A percentile compares a stretch with the other conserved stretches of the same genome.
Evolutionary conservation across 2,797 vertebrate species (phyloP).

Genomic region (Ispidina lecontei): DNA sequence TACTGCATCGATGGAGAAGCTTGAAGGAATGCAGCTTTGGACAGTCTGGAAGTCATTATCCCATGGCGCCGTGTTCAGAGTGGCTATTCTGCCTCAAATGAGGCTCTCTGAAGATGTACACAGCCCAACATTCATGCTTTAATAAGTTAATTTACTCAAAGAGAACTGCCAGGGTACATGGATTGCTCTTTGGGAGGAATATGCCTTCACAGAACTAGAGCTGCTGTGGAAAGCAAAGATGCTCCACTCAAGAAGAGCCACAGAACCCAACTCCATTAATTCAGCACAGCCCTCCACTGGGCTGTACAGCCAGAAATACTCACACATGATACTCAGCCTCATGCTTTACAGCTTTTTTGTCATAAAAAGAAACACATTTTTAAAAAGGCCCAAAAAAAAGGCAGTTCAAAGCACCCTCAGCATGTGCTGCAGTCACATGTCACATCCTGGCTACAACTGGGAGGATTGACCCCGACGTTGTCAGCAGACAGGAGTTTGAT

Average conservation of each 20-base stretch:
- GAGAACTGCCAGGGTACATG: not conserved
- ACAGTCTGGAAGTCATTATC: constrained; percentile 53
- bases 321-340: not conserved
- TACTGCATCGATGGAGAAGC: not conserved
- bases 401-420: constrained; percentile 16
- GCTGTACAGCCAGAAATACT: not conserved
- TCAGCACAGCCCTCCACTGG: not conserved
- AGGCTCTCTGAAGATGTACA: not conserved
- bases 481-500: not conserved
- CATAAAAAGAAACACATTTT: not conserved
- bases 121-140: not conserved
- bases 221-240: not conserved
- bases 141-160: not conserved
- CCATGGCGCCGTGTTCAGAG: not conserved
- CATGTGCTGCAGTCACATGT: not conserved
- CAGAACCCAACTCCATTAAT: not conserved
- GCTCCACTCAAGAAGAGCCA: not conserved
- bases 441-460: not conserved
- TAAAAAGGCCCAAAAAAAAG: not conserved
- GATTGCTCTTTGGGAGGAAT: not conserved
- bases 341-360: not conserved
- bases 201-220: not conserved
- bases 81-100: not conserved
- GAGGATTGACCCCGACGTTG: not conserved
- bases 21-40: constrained; percentile 46